These are phyloP conservation scores for Whitmania pigra DNA, from an alignment of 1,140 invertebrate genomes.

Conservation along the genomic window DNA sequence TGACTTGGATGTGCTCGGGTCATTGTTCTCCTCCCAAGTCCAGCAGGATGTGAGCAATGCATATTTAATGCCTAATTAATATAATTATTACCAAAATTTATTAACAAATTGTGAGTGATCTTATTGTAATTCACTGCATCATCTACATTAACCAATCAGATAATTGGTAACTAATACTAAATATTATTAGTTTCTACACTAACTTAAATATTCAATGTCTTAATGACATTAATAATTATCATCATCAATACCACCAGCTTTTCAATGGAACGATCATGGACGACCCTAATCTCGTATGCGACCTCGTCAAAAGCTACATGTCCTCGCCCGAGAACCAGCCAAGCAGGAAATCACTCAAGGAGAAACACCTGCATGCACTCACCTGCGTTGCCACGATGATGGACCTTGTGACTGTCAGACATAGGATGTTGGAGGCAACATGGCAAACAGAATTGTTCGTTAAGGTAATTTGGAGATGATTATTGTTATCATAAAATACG, in stretches of 20 bases:
- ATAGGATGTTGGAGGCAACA: slow-evolving; percentile 34
- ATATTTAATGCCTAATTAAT: not conserved
- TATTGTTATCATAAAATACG: no score
- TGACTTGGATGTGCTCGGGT: slow-evolving; percentile 32
- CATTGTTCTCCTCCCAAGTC: slow-evolving; percentile 33
- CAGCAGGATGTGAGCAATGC: slow-evolving; percentile 34
- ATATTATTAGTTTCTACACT: no score
- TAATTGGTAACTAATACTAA: no score
- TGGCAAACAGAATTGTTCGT: slow-evolving; percentile 39
- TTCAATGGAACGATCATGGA: slow-evolving; percentile 38
- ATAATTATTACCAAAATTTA: no score
- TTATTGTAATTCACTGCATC: no score
- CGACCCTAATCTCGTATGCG: slow-evolving; percentile 37
- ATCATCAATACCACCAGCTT: slow-evolving; percentile 29
- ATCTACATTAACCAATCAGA: no score
- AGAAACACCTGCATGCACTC: slow-evolving; percentile 33
- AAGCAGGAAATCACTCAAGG: slow-evolving; percentile 31
- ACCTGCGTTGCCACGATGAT: slow-evolving; percentile 30
- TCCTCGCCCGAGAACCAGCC: slow-evolving; percentile 29
- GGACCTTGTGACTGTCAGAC: slow-evolving; percentile 27
- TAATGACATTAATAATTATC: not conserved
- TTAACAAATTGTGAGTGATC: no score
- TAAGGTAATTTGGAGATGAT: slow-evolving; percentile 27
- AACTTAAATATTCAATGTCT: not conserved
- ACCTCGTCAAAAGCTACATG: slow-evolving; percentile 30